These are phyloP conservation scores for Kryphioiulus occultus DNA, from an alignment of 2,888 invertebrate genomes.

Conservation along the genomic window DNA sequence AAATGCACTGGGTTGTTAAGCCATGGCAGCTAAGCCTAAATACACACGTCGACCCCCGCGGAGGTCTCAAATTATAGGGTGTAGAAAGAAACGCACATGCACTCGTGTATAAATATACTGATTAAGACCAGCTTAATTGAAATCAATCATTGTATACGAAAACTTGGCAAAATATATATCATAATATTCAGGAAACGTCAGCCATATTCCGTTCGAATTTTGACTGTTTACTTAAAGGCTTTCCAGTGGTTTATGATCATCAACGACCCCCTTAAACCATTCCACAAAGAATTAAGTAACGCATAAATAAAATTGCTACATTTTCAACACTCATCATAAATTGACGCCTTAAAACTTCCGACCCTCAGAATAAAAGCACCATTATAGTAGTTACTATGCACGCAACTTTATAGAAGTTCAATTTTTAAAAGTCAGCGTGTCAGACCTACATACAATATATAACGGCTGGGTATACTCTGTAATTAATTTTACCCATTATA, in stretches of 20 bases:
- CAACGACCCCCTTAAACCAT: not conserved
- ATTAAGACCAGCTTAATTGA: conserved; percentile 23
- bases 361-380: not conserved
- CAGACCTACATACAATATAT: no score
- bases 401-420: not conserved
- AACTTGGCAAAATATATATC: conserved; percentile 9
- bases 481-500: not conserved
- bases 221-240: not conserved
- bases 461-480: not conserved
- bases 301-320: not conserved
- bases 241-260: no score
- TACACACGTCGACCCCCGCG: conserved; percentile 23
- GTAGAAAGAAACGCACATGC: conserved; percentile 23
- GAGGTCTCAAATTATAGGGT: conserved; percentile 23
- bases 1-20: not conserved
- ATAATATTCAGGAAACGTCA: conserved; percentile 23
- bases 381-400: not conserved
- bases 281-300: not conserved
- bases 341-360: conserved; percentile 23
- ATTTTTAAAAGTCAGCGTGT: not conserved
- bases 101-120: conserved; percentile 23
- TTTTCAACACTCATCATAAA: not conserved
- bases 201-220: not conserved
- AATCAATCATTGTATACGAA: conserved; percentile 23
- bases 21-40: conserved; percentile 23